Conservation (phyloP, 92 coral and sea anemone genomes). For the Palythoa heliodiscus region DNA sequence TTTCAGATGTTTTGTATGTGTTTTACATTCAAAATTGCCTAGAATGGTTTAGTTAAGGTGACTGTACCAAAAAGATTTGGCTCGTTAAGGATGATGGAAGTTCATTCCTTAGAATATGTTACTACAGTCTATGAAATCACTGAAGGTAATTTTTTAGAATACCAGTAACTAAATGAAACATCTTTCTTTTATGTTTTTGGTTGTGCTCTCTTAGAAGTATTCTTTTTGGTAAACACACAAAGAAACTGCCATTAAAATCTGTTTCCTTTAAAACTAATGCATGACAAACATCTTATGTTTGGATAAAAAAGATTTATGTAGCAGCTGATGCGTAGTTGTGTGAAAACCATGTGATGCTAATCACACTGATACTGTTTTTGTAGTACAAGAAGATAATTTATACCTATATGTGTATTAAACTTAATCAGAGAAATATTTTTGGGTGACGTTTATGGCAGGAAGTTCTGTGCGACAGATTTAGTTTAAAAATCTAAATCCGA, state of each 20-base stretch:
- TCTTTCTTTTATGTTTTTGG: not conserved
- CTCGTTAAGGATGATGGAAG: slow-evolving; percentile 17
- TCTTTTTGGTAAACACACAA: not conserved
- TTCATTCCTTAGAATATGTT: slow-evolving; percentile 34
- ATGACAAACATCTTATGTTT: no score
- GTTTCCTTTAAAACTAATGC: no score
- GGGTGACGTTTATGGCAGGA: not conserved
- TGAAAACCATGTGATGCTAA: not conserved
- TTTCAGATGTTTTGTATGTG: not conserved
- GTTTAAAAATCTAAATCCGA: not conserved
- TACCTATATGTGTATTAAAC: not conserved
- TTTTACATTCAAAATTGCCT: not conserved
- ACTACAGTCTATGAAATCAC: slow-evolving; percentile 30
- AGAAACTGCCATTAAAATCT: no score
- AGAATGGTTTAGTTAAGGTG: not conserved
- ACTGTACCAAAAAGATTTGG: slow-evolving; percentile 3
- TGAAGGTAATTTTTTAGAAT: slow-evolving; percentile 4
- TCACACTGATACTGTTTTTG: no score
- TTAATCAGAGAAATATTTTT: not conserved
- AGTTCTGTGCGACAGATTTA: not conserved
- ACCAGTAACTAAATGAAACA: not conserved
- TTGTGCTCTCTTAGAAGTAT: not conserved
- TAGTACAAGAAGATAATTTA: not conserved
- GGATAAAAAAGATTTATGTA: not conserved
- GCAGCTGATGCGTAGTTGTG: no score